Percentiles rank a stretch among this genome's conserved stretches.
phyloP scores from a whole-genome alignment of 2,113 vertebrate species.

The Eulemur macaco region DNA sequence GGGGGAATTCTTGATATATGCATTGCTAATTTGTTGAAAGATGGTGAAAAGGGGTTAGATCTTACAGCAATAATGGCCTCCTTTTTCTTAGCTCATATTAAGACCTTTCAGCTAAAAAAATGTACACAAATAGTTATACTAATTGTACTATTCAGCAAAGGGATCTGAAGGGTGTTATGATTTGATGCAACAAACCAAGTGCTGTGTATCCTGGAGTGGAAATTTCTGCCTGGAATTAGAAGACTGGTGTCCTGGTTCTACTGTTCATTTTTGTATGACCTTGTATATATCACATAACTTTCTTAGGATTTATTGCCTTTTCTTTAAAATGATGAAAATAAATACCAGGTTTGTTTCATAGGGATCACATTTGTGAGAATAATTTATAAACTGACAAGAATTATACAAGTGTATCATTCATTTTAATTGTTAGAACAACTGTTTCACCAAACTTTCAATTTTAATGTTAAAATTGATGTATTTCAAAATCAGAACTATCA shows the following conservation, averaged over 20 bases:
- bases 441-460: background rate
- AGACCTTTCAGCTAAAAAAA: background rate
- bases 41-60: background rate
- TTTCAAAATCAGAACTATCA: background rate
- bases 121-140: background rate
- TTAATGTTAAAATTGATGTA: background rate
- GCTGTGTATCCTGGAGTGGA: background rate
- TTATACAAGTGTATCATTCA: background rate
- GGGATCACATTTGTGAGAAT: background rate
- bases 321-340: conserved; percentile 19
- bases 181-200: background rate
- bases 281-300: background rate
- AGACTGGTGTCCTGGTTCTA: background rate
- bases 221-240: background rate
- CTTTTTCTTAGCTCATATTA: background rate
- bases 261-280: background rate
- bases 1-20: background rate
- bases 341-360: background rate
- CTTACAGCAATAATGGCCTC: background rate
- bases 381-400: background rate
- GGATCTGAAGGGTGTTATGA: background rate
- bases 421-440: background rate
- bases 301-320: background rate
- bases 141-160: background rate
- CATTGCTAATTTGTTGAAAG: background rate